Base-by-base conservation (phyloP, 2,888 invertebrate genomes). In the Chaetogeoica ovagalla region DNA sequence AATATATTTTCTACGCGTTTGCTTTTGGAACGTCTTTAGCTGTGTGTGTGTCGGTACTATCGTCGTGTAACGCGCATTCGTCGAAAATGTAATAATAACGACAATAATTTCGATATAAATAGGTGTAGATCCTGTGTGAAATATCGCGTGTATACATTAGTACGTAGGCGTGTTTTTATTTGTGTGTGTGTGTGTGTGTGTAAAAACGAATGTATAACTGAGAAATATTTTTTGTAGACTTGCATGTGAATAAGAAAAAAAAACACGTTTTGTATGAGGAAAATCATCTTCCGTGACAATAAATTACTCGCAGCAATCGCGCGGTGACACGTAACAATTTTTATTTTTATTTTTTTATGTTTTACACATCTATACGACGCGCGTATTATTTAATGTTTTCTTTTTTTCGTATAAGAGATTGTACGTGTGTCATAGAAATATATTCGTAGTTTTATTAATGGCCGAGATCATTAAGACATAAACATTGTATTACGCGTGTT, bases 61-160 rank as follows among this genome's bases (percentile, higher is more conserved):
- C 2, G 3, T 3, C 55, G 19, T 19, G 19, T 57, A 57, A 57
- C 19, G 19, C 57, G 57, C 17, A 57, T 1, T 30, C 57, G n/a
- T 7, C 57, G 19, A 57, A n/a, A 19, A 19, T 11, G 43, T 43
- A 43, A 43, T 43, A 11, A 2, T 30, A 30, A 11, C 9, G 43
- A 43, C 43, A 43, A 43, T 13, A 11, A 48, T 48, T 48, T 48
- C 48, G 2, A 3, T 48, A 21, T 21, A 68, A 43, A 68, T n/a
- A 68, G 59, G 66, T 75, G 75, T 66, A 75, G 23, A 57, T 66
- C 75, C 75, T 65, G 74, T 75, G 65, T 75, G 74, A 75, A 75
- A 57, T 65, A 57, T 57, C 39, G 55, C 39, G 65, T 39, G 30
- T 30, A 30, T 75, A 66, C 43, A 59, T 59, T 66, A 66, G 30